Evolutionary conservation across 2,797 vertebrate genomes (phyloP).

Genomic region (Sebastes matsubarae): DNA sequence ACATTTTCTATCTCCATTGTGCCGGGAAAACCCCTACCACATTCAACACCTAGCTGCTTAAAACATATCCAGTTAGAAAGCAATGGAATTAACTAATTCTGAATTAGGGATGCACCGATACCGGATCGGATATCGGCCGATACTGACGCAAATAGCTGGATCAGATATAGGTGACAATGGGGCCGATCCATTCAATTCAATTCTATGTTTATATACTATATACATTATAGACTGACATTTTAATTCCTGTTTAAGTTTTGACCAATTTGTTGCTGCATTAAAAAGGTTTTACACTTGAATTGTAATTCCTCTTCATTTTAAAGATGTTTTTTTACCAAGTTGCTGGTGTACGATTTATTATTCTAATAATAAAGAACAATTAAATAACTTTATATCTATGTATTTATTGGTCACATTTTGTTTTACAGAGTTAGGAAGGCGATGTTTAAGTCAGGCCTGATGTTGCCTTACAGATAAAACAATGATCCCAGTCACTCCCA

Average conservation of each 20-base stretch:
- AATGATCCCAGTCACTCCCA: too few relatives aligned
- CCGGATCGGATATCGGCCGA: too few relatives aligned
- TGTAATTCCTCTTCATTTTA: too few relatives aligned
- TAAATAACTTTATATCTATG: neutral
- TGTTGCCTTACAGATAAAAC: too few relatives aligned
- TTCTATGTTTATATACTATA: neutral
- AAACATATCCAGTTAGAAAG: neutral
- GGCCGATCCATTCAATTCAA: neutral
- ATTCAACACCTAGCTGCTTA: neutral
- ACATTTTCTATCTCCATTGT: neutral
- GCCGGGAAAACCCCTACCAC: neutral
- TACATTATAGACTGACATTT: neutral
- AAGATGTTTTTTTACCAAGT: neutral
- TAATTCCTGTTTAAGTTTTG: neutral
- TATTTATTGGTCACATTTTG: too few relatives aligned
- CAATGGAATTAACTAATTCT: neutral
- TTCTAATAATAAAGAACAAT: neutral
- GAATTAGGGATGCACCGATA: neutral
- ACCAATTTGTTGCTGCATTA: too few relatives aligned
- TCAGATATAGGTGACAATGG: accelerated
- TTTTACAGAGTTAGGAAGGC: too few relatives aligned
- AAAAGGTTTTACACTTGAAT: too few relatives aligned
- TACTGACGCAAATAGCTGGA: too few relatives aligned
- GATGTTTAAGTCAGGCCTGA: too few relatives aligned
- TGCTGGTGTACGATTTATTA: neutral